These are phyloP conservation scores for Cacatua alba DNA, from an alignment of 2,113 vertebrate genomes.

Conservation along the genomic window DNA sequence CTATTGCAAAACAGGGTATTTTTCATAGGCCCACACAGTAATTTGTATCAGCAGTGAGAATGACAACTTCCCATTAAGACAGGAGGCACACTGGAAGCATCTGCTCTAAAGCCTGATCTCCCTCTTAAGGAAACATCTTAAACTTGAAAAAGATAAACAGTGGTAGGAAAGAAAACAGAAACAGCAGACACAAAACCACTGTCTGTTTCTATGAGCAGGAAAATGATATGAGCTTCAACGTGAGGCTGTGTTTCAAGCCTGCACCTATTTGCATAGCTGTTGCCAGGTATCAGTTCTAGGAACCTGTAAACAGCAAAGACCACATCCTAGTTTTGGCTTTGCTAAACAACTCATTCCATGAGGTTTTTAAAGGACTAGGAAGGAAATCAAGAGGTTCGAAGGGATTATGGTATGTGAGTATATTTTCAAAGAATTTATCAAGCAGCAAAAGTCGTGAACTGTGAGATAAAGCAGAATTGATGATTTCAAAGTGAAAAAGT, in stretches of 20 bases:
- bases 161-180: neutral
- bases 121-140: neutral
- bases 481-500: neutral
- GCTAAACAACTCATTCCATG: neutral
- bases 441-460: neutral
- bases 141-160: neutral
- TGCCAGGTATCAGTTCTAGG: neutral
- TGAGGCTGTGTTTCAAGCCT: neutral
- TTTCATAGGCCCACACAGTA: neutral
- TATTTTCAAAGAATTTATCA: neutral
- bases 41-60: neutral
- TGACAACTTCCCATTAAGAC: neutral
- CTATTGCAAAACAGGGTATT: neutral
- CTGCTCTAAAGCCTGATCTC: neutral
- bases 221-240: neutral
- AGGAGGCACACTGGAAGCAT: neutral
- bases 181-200: neutral
- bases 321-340: neutral
- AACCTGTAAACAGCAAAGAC: constrained; percentile 21
- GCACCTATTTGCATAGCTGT: neutral
- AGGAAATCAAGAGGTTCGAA: neutral
- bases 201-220: neutral
- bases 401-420: fast-evolving
- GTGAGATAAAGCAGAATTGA: neutral
- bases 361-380: neutral